Base-by-base conservation (phyloP, 1,140 invertebrate genomes). In the Metopolophium dirhodum region DNA sequence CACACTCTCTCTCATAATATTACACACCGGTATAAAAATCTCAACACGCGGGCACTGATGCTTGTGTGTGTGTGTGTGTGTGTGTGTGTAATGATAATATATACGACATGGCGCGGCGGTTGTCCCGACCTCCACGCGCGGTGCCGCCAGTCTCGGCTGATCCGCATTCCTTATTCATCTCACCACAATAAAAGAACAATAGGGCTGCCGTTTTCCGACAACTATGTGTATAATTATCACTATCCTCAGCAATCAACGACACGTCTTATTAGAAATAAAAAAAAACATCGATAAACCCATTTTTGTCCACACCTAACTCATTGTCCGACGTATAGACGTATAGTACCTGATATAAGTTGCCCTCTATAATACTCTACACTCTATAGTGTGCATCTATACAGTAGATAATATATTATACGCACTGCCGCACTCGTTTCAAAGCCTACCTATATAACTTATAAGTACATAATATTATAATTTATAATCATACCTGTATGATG, bases 101-200 rank as follows among this genome's bases (percentile, higher is more conserved):
- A 57, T 89, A 89, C 88, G 88, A 57, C 87, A 54, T 35, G 85
- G 9, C 45, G 49, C 51, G 35, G 51, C 35, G 51, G 88, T 89
- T 89, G 49, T 89, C 88, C 88, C 88, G 88, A 89, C 88, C 88
- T 89, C 88, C 88, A 57, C 87, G 87, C 47, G 30, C 35, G 87
- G 37, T 57, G 88, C 35, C 88, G 51, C 88, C 88, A 57, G 88
- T 89, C 88, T 89, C 88, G 51, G 47, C 51, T 51, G 88, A 89
- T 89, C 88, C 88, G 88, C 88, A 89, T 89, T 89, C 88, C 88
- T 89, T 89, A 35, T 89, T 26, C 88, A n/a, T 57, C 88, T 57
- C 23, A 37, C 88, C 22, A 89, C 49, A 89, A 89, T 47, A 89
- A 54, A 89, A 89, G 88, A 89, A 89, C 88, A 89, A 89, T 89